Conservation (phyloP, 1,140 invertebrate species). For the Penaeus indicus region DNA sequence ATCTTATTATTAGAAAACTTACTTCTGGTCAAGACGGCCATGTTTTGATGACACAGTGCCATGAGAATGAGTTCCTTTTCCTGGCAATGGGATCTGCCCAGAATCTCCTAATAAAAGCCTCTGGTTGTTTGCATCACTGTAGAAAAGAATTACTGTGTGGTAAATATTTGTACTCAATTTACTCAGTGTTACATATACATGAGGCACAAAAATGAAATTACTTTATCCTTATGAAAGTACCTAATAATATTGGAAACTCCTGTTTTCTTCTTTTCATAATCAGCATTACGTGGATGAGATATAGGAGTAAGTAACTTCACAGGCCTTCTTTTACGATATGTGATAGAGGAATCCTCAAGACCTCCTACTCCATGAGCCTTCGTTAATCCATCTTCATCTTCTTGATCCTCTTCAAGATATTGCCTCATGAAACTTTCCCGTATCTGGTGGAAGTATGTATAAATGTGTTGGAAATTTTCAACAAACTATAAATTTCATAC, state of each 20-base stretch:
- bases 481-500: too few relatives aligned
- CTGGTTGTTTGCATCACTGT: conserved; percentile 88
- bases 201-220: neutral
- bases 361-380: conserved; percentile 54
- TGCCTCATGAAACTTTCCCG: conserved; percentile 99
- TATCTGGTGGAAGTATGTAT: conserved; percentile 75
- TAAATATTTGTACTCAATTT: too few relatives aligned
- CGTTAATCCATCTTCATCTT: conserved; percentile 78
- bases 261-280: conserved; percentile 65
- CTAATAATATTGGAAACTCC: conserved; percentile 65
- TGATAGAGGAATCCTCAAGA: conserved; percentile 61
- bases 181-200: too few relatives aligned
- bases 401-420: conserved; percentile 82
- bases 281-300: conserved; percentile 64
- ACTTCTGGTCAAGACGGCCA: conserved; percentile 76
- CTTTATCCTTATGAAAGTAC: conserved; percentile 11
- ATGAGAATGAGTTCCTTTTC: conserved; percentile 84
- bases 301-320: conserved; percentile 57
- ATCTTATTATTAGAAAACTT: conserved; percentile 78
- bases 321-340: conserved; percentile 60
- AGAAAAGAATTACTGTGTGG: neutral
- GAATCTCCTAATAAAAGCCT: conserved; percentile 83
- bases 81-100: conserved; percentile 88
- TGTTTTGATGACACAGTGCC: conserved; percentile 89
- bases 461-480: neutral